Conservation (phyloP, 1,140 invertebrate genomes). For the Drosophila micromelanica region DNA sequence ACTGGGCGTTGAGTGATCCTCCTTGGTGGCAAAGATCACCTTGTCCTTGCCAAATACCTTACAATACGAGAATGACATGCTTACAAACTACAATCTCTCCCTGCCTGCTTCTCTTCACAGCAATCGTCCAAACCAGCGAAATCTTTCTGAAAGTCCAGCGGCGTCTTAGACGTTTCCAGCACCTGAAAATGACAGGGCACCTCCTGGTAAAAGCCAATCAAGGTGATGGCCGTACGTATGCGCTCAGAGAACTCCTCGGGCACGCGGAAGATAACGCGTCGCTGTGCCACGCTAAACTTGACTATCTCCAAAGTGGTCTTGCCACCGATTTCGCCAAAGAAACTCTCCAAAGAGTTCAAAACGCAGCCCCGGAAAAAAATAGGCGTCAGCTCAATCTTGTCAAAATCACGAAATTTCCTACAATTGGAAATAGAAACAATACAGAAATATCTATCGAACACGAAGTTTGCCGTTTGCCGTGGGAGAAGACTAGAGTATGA, state of each 20-base stretch:
- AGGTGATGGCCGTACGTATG: slow-evolving; percentile 86
- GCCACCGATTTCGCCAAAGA: slow-evolving; percentile 87
- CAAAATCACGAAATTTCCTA: slow-evolving; percentile 85
- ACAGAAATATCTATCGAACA: no score
- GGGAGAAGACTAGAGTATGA: no score
- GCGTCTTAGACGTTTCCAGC: slow-evolving; percentile 84
- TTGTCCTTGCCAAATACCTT: slow-evolving; percentile 89
- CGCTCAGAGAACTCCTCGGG: slow-evolving; percentile 86
- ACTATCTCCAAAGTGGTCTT: slow-evolving; percentile 86
- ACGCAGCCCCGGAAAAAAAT: slow-evolving; percentile 87
- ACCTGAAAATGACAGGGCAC: slow-evolving; percentile 86
- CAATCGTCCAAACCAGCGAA: background rate
- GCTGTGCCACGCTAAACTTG: slow-evolving; percentile 85
- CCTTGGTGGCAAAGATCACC: slow-evolving; percentile 92
- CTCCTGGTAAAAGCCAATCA: slow-evolving; percentile 86
- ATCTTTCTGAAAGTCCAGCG: slow-evolving; percentile 51
- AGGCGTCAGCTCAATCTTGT: slow-evolving; percentile 81
- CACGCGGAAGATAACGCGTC: slow-evolving; percentile 86
- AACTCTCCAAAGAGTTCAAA: slow-evolving; percentile 85
- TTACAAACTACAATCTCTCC: slow-evolving; percentile 24
- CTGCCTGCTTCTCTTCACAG: slow-evolving; percentile 8
- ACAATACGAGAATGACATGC: slow-evolving; percentile 85
- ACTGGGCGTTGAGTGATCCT: slow-evolving; percentile 91
- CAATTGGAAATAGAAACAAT: slow-evolving; percentile 5
- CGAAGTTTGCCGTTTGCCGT: no score